A percentile compares a stretch with the other conserved stretches of the same genome.
Conservation (phyloP, 2,888 invertebrate species). For the Fissipunctia ypsillon region DNA sequence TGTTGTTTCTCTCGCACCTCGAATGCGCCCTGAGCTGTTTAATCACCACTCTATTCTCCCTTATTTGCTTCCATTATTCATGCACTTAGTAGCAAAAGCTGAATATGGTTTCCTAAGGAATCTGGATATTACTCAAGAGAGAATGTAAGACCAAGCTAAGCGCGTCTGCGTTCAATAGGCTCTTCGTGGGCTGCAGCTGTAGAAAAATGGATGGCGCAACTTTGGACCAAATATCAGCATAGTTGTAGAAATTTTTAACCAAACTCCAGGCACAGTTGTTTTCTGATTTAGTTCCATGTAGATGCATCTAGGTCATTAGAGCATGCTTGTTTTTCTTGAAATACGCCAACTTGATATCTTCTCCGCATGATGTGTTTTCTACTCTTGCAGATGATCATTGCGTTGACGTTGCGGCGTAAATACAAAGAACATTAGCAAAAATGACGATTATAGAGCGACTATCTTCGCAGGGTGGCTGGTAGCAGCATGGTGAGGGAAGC, state of each 20-base stretch:
- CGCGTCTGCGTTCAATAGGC: conserved; percentile 14
- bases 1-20: neutral
- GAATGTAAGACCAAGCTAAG: conserved; percentile 9
- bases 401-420: neutral
- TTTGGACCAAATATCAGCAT: conserved; percentile 7
- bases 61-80: conserved; percentile 11
- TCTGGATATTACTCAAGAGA: conserved; percentile 5
- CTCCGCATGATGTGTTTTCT: neutral
- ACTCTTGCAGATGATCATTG: neutral
- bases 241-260: neutral
- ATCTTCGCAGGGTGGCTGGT: neutral
- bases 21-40: neutral
- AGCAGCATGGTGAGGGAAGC: neutral
- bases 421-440: neutral
- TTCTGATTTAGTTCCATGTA: neutral
- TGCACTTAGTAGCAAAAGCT: neutral
- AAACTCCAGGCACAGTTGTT: neutral
- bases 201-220: conserved; percentile 17
- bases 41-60: neutral
- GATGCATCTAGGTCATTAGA: no score
- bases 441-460: neutral
- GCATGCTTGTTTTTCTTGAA: neutral
- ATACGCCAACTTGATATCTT: neutral
- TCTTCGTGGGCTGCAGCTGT: conserved; percentile 8
- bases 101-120: neutral